These are phyloP conservation scores for Pseudoips prasinana DNA, from an alignment of 2,888 invertebrate species.

Conservation along the genomic window DNA sequence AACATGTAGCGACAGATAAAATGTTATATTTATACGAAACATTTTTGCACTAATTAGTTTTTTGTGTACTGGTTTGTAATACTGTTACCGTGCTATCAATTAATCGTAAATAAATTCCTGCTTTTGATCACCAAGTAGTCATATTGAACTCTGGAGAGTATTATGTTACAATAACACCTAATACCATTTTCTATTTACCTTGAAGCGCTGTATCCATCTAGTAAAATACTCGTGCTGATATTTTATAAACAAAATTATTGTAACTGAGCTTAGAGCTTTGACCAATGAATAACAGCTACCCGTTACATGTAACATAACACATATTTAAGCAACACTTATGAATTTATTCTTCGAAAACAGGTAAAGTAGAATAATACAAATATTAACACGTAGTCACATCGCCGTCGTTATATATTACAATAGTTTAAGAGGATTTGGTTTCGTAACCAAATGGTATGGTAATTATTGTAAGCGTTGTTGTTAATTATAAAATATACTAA, in stretches of 20 bases:
- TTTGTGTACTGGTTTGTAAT: neutral
- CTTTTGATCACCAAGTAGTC: too few species aligned
- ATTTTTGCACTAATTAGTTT: constrained; percentile 1
- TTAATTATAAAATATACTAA: constrained; percentile 57
- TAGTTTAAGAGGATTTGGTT: constrained; percentile 45
- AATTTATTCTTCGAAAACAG: constrained; percentile 57
- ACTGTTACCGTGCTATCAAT: neutral
- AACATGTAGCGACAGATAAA: constrained; percentile 2
- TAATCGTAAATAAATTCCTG: neutral
- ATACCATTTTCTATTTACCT: too few species aligned
- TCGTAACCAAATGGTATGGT: constrained; percentile 50
- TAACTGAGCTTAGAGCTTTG: constrained; percentile 49
- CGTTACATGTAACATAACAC: constrained; percentile 28
- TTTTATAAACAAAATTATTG: constrained; percentile 18
- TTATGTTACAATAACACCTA: neutral
- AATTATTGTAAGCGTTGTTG: constrained; percentile 64
- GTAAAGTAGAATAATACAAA: constrained; percentile 52
- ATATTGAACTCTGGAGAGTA: too few species aligned
- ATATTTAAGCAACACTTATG: constrained; percentile 29
- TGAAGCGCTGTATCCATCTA: constrained; percentile 1
- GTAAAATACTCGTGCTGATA: constrained; percentile 2
- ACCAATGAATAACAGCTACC: constrained; percentile 42
- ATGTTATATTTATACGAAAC: too few species aligned
- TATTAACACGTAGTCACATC: constrained; percentile 44
- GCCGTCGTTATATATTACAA: constrained; percentile 44